Conservation (phyloP, 2,113 vertebrate species). For the Pygathrix nemaeus region DNA sequence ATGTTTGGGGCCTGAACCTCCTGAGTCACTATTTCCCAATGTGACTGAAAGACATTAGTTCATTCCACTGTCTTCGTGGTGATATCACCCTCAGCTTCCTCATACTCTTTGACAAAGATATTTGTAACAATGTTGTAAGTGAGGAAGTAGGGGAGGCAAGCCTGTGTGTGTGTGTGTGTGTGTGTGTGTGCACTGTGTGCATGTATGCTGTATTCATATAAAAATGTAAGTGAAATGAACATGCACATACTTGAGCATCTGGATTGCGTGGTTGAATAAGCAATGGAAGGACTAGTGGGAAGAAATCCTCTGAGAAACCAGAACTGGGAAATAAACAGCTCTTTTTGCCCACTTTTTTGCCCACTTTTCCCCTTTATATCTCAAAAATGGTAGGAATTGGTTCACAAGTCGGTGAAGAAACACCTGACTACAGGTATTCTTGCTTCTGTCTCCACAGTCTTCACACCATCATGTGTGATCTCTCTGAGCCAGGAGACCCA, state of each 20-base stretch:
- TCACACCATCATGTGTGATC: neutral
- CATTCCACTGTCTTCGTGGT: neutral
- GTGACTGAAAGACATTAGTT: neutral
- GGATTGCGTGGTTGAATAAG: neutral
- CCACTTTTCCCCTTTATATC: neutral
- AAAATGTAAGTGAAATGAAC: neutral
- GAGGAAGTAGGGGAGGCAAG: neutral
- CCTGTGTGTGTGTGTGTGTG: too few species aligned
- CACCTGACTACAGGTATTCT: neutral
- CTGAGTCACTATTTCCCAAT: neutral
- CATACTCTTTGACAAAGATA: neutral
- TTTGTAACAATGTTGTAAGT: neutral
- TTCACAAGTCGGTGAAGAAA: neutral
- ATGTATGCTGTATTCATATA: neutral
- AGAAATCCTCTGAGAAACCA: neutral
- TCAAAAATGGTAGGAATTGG: neutral
- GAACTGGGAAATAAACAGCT: neutral
- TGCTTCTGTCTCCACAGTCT: neutral
- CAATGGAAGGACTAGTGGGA: neutral
- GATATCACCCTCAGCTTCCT: neutral
- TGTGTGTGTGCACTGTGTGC: too few species aligned
- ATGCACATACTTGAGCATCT: neutral
- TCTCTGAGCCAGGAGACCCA: neutral
- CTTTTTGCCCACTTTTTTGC: neutral
- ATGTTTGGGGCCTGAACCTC: neutral